phyloP scores from a whole-genome alignment of 2,888 invertebrate species.

The Gonocerus acuteangulatus region DNA sequence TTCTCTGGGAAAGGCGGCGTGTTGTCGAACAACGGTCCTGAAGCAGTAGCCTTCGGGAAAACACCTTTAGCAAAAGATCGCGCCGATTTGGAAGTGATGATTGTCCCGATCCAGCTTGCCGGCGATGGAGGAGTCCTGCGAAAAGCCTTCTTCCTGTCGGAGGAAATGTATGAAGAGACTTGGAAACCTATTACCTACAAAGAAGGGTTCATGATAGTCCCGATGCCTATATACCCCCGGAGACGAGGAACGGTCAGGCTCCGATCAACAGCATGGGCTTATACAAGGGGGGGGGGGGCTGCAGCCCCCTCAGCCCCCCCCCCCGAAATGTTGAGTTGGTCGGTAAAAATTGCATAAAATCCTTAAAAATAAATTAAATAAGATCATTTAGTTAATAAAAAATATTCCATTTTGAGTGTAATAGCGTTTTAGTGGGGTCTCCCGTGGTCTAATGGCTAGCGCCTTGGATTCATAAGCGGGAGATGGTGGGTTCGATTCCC shows the following conservation, averaged over 20 bases:
- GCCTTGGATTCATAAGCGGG: too few relatives aligned
- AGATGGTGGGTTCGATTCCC: too few relatives aligned
- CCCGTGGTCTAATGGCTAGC: too few relatives aligned
- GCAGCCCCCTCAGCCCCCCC: too few relatives aligned
- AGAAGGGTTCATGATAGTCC: constrained; percentile 62
- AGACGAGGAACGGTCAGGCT: constrained; percentile 60
- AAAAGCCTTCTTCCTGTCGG: constrained; percentile 56
- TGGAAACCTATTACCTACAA: constrained; percentile 44
- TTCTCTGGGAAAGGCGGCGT: constrained; percentile 56
- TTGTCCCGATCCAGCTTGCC: constrained; percentile 67
- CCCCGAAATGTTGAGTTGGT: too few relatives aligned
- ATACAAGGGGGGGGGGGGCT: too few relatives aligned
- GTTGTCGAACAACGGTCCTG: constrained; percentile 53
- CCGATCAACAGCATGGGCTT: constrained; percentile 61
- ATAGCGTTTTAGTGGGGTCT: too few relatives aligned
- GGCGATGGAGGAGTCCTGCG: constrained; percentile 52
- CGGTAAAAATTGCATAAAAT: too few relatives aligned
- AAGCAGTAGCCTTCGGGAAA: constrained; percentile 65
- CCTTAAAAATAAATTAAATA: too few relatives aligned
- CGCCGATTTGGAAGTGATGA: constrained; percentile 72
- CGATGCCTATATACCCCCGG: constrained; percentile 64
- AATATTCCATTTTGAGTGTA: too few relatives aligned
- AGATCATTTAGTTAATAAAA: too few relatives aligned
- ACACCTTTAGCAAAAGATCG: constrained; percentile 55
- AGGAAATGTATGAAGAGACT: constrained; percentile 53